Percentiles rank a stretch among this genome's conserved stretches.
Conservation (phyloP, 2,113 vertebrate species). For the Beaufortia kweichowensis region DNA sequence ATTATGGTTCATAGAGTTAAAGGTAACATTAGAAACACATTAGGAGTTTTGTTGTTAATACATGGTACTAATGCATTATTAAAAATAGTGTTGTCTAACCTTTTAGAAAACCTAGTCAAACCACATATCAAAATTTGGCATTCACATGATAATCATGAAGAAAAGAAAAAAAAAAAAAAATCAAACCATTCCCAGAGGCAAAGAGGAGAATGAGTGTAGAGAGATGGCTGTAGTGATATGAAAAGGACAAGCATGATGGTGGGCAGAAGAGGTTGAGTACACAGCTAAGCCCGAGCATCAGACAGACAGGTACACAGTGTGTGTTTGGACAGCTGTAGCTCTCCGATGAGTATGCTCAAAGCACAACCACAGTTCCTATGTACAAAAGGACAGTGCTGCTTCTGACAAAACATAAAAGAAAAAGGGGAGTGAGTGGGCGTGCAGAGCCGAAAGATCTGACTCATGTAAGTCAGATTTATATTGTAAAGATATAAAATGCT, state of each 20-base stretch:
- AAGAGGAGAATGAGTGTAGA: conserved; percentile 20
- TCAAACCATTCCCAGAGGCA: neutral
- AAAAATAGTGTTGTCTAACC: too few species aligned
- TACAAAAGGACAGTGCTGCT: conserved; percentile 57
- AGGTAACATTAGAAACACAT: too few species aligned
- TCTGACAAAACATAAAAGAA: conserved; percentile 44
- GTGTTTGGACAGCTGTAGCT: conserved; percentile 79
- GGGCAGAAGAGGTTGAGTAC: conserved; percentile 72
- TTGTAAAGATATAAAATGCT: conserved; percentile 10
- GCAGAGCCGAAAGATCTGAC: neutral
- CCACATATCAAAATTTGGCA: neutral
- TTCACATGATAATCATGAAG: neutral
- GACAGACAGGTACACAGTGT: conserved; percentile 69
- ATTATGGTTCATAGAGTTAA: too few species aligned
- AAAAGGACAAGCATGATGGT: conserved; percentile 70
- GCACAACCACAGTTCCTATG: conserved; percentile 63
- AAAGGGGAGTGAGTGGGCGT: conserved; percentile 2
- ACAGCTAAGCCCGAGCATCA: conserved; percentile 72
- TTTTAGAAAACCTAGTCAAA: neutral
- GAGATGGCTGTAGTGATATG: neutral
- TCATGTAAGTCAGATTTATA: conserved; percentile 4
- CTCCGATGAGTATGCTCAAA: conserved; percentile 66
- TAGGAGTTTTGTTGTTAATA: too few species aligned
- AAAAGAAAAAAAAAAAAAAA: too few species aligned
- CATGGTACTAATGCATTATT: too few species aligned